Percentiles rank a stretch among this genome's conserved stretches.
phyloP scores from a whole-genome alignment of 1,140 invertebrate species.

The Drosophila azteca region DNA sequence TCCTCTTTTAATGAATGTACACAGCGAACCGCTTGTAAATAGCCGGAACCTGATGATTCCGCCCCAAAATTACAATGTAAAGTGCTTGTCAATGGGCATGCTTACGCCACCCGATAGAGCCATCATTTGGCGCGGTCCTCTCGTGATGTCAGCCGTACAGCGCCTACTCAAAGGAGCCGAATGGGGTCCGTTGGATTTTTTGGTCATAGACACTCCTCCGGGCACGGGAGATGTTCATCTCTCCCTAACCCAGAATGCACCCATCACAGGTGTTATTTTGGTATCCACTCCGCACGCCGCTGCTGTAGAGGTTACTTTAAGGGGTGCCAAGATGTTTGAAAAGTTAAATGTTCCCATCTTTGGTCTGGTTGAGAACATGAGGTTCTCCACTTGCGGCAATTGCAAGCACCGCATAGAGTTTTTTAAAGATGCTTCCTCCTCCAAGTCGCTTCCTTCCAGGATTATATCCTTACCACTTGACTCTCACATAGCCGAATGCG shows the following conservation, averaged over 20 bases:
- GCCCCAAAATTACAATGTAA: conserved; percentile 94
- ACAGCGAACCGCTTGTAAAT: conserved; percentile 89
- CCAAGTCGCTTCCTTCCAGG: conserved; percentile 79
- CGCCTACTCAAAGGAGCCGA: conserved; percentile 91
- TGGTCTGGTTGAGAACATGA: conserved; percentile 95
- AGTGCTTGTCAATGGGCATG: conserved; percentile 98
- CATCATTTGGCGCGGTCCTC: conserved; percentile 94
- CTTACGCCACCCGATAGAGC: conserved; percentile 91
- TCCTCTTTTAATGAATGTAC: conserved; percentile 95
- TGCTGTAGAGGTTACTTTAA: conserved; percentile 91
- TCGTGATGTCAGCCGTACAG: conserved; percentile 97
- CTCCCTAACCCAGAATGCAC: conserved; percentile 93
- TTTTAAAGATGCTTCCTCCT: conserved; percentile 84
- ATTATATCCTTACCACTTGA: conserved; percentile 91
- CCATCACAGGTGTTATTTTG: conserved; percentile 90
- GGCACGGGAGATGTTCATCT: conserved; percentile 96
- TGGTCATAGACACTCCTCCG: conserved; percentile 95
- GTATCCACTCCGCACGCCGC: conserved; percentile 94
- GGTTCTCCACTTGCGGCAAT: conserved; percentile 88
- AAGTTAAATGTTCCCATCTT: conserved; percentile 91
- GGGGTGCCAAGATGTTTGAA: conserved; percentile 92
- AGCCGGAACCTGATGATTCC: conserved; percentile 93
- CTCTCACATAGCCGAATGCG: conserved; percentile 87
- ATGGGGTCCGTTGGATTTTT: conserved; percentile 92
- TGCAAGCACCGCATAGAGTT: conserved; percentile 87